Evolutionary conservation across 1,140 invertebrate species (phyloP), one percentile per base, ranked within the genome.

Genomic region (Littorina saxatilis): DNA sequence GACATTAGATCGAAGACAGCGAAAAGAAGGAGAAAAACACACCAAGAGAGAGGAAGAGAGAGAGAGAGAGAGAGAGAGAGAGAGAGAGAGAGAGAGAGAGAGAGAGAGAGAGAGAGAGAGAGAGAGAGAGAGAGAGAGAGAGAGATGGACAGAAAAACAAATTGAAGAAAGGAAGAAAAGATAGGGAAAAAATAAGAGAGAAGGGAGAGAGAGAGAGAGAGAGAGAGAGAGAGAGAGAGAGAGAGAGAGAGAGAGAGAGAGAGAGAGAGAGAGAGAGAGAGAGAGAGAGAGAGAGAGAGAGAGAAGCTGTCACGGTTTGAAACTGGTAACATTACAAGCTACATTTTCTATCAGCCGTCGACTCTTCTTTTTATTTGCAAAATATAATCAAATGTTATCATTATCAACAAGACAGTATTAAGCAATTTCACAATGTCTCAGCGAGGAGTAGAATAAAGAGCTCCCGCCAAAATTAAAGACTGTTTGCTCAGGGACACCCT

Each of bases 191-290:
- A 20, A 50, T 9, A 50, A 20, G 20, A 20, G 4, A 27, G 27
- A 27, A 61, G 55, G 27, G 23, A 61, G 55, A 61, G 1, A 61
- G 55, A 61, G 55, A 61, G 7, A 23, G 23, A 23, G 55, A 2
- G 55, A 1, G 0, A 13, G 23, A 23, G 23, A 13, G 7, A 27
- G 23, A 13, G 55, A 4, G 0, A 61, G 13, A 61, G 55, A 61
- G 55, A 61, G 55, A 61, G 55, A 61, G 68, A 39, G 68, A 72
- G 68, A 72, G 68, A 72, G 68, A 72, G 68, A 72, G 68, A 72
- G 68, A 72, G 68, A 72, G 68, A 9, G 68, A 72, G 68, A 72
- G 74, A 47, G 40, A 55, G 74, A 50, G n/a, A 55, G 74, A 76
- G 50, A 76, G 9, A 76, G 40, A 52, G 15, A 50, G 27, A 52